Conservation (phyloP, 2,888 invertebrate genomes). For the Galeruca laticollis region DNA sequence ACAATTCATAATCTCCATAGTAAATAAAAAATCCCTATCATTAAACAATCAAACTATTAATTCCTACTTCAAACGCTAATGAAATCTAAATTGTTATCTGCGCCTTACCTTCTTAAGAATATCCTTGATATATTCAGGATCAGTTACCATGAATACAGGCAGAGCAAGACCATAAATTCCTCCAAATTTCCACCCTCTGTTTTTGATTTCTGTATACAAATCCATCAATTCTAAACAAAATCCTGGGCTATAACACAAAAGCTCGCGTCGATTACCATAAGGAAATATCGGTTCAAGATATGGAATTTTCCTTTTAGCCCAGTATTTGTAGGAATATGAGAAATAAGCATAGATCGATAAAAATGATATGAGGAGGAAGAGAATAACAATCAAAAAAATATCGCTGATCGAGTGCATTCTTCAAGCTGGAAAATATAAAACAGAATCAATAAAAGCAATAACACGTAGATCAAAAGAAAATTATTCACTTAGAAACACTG, state of each 20-base stretch:
- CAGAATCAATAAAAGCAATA: too few relatives aligned
- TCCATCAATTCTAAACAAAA: conserved; percentile 35
- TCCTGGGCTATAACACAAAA: conserved; percentile 36
- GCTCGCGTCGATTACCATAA: conserved; percentile 50
- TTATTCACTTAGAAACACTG: too few relatives aligned
- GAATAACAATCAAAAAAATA: background rate
- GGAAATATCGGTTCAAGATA: conserved; percentile 52
- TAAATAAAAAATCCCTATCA: too few relatives aligned
- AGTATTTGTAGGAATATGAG: conserved; percentile 45
- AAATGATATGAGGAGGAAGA: background rate
- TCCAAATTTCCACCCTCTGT: conserved; percentile 28
- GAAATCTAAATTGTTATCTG: too few relatives aligned
- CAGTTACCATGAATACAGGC: conserved; percentile 47
- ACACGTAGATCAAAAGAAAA: too few relatives aligned
- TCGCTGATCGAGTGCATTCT: background rate
- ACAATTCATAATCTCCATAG: too few relatives aligned
- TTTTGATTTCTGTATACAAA: conserved; percentile 43
- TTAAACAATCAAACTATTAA: too few relatives aligned
- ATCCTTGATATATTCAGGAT: conserved; percentile 50
- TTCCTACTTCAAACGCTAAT: background rate
- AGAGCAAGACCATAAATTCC: conserved; percentile 34
- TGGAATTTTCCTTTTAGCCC: conserved; percentile 51
- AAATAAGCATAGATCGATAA: conserved; percentile 27
- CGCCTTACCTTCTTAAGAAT: conserved; percentile 49
- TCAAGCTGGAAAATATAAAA: background rate